phyloP scores from a whole-genome alignment of 2,797 vertebrate species.

The Echeneis naucrates region DNA sequence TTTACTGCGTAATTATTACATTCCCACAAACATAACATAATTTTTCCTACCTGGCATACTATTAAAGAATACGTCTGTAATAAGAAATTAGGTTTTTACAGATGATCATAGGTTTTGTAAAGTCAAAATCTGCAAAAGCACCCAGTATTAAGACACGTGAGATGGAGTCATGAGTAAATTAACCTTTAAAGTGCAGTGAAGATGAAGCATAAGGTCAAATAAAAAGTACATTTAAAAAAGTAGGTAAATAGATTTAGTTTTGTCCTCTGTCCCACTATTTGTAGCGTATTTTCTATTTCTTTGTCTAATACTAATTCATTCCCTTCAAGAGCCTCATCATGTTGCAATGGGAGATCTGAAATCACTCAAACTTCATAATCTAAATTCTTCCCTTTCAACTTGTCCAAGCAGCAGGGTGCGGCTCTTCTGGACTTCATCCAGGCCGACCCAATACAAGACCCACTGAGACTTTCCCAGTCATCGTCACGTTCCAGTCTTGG shows the following conservation, averaged over 20 bases:
- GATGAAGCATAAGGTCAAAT: neutral
- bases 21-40: neutral
- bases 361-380: conserved; percentile 4
- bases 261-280: neutral
- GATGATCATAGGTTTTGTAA: neutral
- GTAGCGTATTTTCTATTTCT: neutral
- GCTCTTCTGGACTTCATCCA: conserved; percentile 27
- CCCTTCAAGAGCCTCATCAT: neutral
- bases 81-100: neutral
- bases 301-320: neutral
- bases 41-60: neutral
- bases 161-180: neutral
- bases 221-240: neutral
- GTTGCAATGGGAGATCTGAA: neutral
- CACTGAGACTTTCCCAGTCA: conserved; percentile 29
- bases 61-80: neutral
- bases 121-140: neutral
- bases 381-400: conserved; percentile 31
- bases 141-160: neutral
- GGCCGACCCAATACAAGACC: conserved; percentile 23
- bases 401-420: conserved; percentile 10
- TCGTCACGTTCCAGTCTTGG: conserved; percentile 11
- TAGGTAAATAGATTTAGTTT: neutral
- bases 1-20: neutral
- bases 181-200: neutral